Percentiles rank a stretch among this genome's conserved stretches.
Conservation (phyloP, 23 tunicate species). For the Ciona savignyi region DNA sequence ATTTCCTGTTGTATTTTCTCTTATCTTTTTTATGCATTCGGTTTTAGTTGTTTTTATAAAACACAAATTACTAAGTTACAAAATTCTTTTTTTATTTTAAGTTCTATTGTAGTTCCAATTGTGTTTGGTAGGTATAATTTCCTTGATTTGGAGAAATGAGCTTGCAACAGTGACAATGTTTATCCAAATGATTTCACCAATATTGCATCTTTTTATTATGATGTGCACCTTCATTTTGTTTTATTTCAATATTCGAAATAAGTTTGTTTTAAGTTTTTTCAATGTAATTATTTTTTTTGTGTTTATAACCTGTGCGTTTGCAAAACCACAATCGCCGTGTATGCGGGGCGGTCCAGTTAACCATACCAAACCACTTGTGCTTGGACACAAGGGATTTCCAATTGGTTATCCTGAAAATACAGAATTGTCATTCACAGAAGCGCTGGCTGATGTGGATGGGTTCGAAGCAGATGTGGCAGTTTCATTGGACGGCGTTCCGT, state of each 20-base stretch:
- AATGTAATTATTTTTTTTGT: background rate
- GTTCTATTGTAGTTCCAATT: background rate
- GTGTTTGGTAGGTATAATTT: conserved; percentile 4
- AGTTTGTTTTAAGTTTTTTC: background rate
- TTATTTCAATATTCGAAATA: background rate
- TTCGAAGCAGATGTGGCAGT: conserved; percentile 33
- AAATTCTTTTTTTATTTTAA: background rate
- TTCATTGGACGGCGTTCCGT: conserved; percentile 27
- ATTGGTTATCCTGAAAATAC: conserved; percentile 26
- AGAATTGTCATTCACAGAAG: conserved; percentile 11
- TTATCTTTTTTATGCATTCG: background rate
- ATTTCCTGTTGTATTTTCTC: conserved; percentile 8
- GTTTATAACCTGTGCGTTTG: background rate
- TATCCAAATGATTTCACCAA: background rate
- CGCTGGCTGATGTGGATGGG: conserved; percentile 17
- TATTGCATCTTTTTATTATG: background rate
- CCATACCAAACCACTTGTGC: conserved; percentile 4
- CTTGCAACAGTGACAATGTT: conserved; percentile 9
- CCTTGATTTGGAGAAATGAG: conserved; percentile 11
- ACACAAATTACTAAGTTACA: background rate
- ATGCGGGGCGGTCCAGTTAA: background rate
- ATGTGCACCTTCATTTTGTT: background rate
- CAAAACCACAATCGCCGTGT: conserved; percentile 11
- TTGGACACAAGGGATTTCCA: conserved; percentile 25
- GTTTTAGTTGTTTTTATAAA: background rate